These are phyloP conservation scores for Trididemnum clinides DNA, from an alignment of 23 tunicate genomes.

Conservation along the genomic window DNA sequence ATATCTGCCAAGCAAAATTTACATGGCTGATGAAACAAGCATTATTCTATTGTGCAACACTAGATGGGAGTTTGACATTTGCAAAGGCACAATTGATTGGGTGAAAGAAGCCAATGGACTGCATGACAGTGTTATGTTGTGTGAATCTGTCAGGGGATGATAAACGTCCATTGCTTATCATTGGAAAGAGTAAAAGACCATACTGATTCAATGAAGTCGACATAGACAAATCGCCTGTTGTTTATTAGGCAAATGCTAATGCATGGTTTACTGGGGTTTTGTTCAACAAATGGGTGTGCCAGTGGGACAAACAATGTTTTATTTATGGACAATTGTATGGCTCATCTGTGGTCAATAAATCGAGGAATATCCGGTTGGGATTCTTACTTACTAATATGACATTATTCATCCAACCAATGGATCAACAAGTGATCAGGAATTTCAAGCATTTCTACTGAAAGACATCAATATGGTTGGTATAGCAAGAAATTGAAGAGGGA, in stretches of 20 bases:
- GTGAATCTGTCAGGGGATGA: not conserved
- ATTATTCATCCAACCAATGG: slow-evolving; percentile 2
- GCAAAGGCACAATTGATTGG: not conserved
- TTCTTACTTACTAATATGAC: not conserved
- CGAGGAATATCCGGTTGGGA: not conserved
- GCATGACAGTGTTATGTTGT: not conserved
- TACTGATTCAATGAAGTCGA: not conserved
- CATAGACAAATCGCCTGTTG: not conserved
- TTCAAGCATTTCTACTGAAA: too few relatives aligned
- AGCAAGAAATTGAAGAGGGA: not conserved
- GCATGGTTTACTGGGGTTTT: slow-evolving; percentile 14
- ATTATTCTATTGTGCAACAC: not conserved
- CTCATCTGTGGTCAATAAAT: not conserved
- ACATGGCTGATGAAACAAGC: slow-evolving; percentile 20
- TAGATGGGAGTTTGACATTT: too few relatives aligned
- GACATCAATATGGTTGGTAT: not conserved
- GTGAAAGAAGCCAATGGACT: slow-evolving; percentile 13
- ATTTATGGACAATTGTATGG: slow-evolving; percentile 3
- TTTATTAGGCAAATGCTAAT: not conserved
- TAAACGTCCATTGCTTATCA: not conserved
- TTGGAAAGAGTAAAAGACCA: not conserved
- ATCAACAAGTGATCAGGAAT: too few relatives aligned
- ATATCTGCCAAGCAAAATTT: not conserved
- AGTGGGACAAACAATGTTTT: slow-evolving; percentile 1
- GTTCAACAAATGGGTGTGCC: not conserved